Base-by-base conservation (phyloP, 2,888 invertebrate species). In the Tholera decimalis region DNA sequence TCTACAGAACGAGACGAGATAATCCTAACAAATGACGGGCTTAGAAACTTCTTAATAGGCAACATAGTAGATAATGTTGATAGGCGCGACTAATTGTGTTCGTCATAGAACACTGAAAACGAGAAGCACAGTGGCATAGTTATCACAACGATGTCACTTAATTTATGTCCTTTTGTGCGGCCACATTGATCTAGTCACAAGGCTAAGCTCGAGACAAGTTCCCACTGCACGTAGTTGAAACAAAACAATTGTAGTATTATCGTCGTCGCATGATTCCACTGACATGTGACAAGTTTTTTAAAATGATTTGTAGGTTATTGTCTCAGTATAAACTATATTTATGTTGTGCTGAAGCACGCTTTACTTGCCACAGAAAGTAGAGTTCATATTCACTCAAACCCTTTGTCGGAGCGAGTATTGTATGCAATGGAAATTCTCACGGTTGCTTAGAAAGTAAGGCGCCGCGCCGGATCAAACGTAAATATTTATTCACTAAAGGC, bases 391-490 rank as follows among this genome's bases (percentile, higher is more conserved):
- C 53, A 73, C 56, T 63, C 53, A 69, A 67, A 54, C 58, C 62
- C 59, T 77, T 76, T 64, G 71, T 71, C 71, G 58, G 59, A 66
- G 13, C 49, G 44, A 59, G 59, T 54, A 74, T 77, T 79, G 73
- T 68, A 65, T 63, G 65, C 66, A 51, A 51, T 65, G 49, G 55
- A 61, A 57, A 79, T 83, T 88, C 88, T 82, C 88, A 88, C 85
- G 85, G 81, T 67, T 72, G 73, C 80, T 80, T 86, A 86, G 87
- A 88, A 88, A 88, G 85, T 84, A 80, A 79, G 79, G 79, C 79
- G 72, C 73, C 73, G 74, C 71, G 73, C 65, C 57, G 71, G 77
- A 80, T 83, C 77, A 78, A 82, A 83, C 78, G 71, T 83, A 85
- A 84, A 83, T 80, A 83, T 83, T 84, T 83, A 80, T 79, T 79